Conservation (phyloP, 2,113 vertebrate species). For the Ondatra zibethicus region DNA sequence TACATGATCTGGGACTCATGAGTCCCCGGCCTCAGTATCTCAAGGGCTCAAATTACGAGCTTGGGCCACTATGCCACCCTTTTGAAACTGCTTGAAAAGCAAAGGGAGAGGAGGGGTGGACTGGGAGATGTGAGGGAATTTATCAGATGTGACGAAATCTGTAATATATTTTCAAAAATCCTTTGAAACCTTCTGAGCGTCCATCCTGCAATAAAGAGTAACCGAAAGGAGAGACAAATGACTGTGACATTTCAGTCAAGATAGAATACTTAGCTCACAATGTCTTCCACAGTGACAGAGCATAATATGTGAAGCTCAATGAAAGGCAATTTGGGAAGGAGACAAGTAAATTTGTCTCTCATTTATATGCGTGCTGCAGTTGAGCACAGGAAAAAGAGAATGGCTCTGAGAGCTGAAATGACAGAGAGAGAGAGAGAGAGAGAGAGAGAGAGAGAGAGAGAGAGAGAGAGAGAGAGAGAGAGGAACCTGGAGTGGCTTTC, state of each 20-base stretch:
- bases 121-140: neutral
- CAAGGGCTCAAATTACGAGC: neutral
- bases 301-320: constrained; percentile 52
- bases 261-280: constrained; percentile 63
- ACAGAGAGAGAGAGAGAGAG: neutral
- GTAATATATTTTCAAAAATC: neutral
- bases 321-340: constrained; percentile 61
- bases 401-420: neutral
- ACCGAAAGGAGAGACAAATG: constrained; percentile 52
- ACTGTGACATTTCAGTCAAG: constrained; percentile 49
- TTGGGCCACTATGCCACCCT: neutral
- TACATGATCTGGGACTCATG: neutral
- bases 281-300: constrained; percentile 41
- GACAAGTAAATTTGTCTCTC: constrained; percentile 60
- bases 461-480: neutral
- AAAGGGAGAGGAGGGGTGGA: neutral
- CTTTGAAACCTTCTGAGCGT: neutral
- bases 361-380: constrained; percentile 21
- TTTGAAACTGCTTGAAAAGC: neutral
- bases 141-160: neutral
- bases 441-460: too few species aligned
- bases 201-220: neutral
- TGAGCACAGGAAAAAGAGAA: neutral
- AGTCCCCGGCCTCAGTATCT: neutral
- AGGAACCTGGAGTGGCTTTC: neutral